phyloP scores from a whole-genome alignment of 2,888 invertebrate genomes.

The Neuroscelio doddi region DNA sequence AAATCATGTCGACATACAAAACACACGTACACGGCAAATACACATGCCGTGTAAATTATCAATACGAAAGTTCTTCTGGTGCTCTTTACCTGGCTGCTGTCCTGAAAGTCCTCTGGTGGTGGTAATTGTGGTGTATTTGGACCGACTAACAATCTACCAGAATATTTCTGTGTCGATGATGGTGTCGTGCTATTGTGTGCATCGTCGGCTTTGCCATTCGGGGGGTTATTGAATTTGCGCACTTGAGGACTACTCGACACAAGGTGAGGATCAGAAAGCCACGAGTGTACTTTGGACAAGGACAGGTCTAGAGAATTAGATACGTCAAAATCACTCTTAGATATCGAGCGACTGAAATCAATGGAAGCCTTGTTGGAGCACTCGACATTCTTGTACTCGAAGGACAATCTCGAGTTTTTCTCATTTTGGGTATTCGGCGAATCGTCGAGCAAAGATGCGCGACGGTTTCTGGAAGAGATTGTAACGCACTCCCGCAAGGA shows the following conservation, averaged over 20 bases:
- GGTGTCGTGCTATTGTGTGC: not conserved
- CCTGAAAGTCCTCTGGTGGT: conserved; percentile 7
- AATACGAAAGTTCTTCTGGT: conserved; percentile 9
- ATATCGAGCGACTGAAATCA: conserved; percentile 31
- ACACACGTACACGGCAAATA: conserved; percentile 3
- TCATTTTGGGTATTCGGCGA: conserved; percentile 53
- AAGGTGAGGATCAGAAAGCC: conserved; percentile 52
- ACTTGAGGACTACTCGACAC: conserved; percentile 23
- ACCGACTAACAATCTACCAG: not conserved
- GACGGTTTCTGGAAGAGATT: not conserved
- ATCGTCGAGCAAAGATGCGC: not conserved
- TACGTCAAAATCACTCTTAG: conserved; percentile 50
- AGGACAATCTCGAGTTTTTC: conserved; percentile 53
- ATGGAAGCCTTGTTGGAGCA: conserved; percentile 13
- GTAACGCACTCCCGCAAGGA: conserved; percentile 42
- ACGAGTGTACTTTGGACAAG: conserved; percentile 43
- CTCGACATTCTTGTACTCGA: conserved; percentile 49
- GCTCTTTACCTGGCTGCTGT: conserved; percentile 23
- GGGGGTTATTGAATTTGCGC: not conserved
- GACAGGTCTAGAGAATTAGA: conserved; percentile 41
- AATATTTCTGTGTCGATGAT: conserved; percentile 2
- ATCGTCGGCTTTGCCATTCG: not conserved
- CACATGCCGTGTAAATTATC: too few species aligned
- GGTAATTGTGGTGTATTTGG: not conserved
- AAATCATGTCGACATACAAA: not conserved